These are phyloP conservation scores for Yponomeuta plumbellus DNA, from an alignment of 2,888 invertebrate species.

Conservation along the genomic window DNA sequence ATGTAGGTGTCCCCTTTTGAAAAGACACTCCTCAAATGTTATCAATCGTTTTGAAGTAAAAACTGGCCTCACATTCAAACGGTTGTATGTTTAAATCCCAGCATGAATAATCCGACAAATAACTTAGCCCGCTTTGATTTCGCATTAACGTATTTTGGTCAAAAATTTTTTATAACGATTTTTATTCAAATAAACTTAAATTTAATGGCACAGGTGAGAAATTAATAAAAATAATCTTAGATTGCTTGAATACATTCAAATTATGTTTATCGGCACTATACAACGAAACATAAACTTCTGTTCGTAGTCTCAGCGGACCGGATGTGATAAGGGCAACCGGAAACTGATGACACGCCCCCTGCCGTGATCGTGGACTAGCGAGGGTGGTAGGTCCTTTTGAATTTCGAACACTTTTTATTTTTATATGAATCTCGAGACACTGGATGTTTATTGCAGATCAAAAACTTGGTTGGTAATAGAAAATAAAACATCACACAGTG, in stretches of 20 bases:
- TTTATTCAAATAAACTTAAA: too few species aligned
- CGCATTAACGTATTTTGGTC: too few species aligned
- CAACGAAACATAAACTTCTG: background rate
- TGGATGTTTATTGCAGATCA: background rate
- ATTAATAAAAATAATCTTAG: too few species aligned
- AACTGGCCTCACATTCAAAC: too few species aligned
- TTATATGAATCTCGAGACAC: background rate
- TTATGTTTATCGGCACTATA: background rate
- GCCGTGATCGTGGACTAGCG: background rate
- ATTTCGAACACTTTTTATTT: background rate
- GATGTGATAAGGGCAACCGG: slow-evolving; percentile 7
- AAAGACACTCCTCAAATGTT: too few species aligned
- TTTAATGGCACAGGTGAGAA: background rate
- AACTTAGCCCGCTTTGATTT: too few species aligned
- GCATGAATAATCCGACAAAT: too few species aligned
- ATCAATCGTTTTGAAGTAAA: too few species aligned
- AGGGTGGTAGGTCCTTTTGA: slow-evolving; percentile 1
- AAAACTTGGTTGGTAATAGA: background rate
- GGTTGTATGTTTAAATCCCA: too few species aligned
- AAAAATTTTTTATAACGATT: too few species aligned
- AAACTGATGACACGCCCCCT: slow-evolving; percentile 8
- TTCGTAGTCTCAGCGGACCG: background rate
- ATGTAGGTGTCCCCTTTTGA: too few species aligned
- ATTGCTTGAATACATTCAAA: background rate
- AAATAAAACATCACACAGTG: too few species aligned